These are phyloP conservation scores for Ochlodes sylvanus DNA, from an alignment of 2,888 invertebrate genomes.

Conservation along the genomic window DNA sequence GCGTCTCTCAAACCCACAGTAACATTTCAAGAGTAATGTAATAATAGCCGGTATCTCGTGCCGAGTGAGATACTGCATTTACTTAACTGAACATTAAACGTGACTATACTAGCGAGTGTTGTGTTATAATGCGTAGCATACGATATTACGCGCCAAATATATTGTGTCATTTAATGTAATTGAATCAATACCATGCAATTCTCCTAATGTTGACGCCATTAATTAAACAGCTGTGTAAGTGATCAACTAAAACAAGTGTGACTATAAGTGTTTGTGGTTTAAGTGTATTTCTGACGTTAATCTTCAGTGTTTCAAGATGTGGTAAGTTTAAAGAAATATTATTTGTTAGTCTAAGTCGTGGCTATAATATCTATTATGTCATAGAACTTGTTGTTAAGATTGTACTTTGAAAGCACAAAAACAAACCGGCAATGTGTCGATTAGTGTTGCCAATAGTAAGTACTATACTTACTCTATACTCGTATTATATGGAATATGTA, in stretches of 20 bases:
- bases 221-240: background rate
- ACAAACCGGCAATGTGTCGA: no score
- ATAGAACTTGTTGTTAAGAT: no score
- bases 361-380: no score
- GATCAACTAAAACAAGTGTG: background rate
- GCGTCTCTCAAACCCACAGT: background rate
- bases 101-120: background rate
- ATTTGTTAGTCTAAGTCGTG: no score
- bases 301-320: background rate
- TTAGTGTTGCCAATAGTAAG: no score
- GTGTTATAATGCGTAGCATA: background rate
- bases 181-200: background rate
- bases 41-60: constrained; percentile 8
- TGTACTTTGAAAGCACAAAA: no score
- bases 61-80: background rate
- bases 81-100: background rate
- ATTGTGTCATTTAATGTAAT: background rate
- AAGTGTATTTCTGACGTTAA: background rate
- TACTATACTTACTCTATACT: no score
- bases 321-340: background rate
- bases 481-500: no score
- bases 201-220: background rate
- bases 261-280: background rate
- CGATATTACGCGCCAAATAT: background rate
- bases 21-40: background rate